These are phyloP conservation scores for Peromyscus eremicus DNA, from an alignment of 2,797 vertebrate species.

Conservation along the genomic window DNA sequence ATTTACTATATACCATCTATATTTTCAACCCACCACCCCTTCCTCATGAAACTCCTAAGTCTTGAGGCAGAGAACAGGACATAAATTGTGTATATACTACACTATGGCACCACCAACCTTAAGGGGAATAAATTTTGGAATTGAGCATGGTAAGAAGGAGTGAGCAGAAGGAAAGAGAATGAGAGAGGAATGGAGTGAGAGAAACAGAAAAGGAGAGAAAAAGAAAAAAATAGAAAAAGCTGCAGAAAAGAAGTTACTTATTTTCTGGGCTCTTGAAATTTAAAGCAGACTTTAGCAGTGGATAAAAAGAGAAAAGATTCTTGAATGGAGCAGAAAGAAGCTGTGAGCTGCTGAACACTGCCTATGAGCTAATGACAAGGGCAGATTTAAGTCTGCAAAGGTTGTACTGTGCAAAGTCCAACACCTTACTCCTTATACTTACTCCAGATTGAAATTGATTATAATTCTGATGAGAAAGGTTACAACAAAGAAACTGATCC, in stretches of 20 bases:
- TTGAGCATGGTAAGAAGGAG: background rate
- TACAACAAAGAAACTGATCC: conserved; percentile 35
- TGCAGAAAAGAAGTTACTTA: conserved; percentile 8
- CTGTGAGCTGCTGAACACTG: background rate
- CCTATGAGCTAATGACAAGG: background rate
- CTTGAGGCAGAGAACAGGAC: background rate
- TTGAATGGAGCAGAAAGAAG: background rate
- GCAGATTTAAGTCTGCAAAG: conserved; percentile 23
- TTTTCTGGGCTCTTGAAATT: conserved; percentile 18
- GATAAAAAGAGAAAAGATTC: background rate
- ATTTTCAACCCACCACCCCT: background rate
- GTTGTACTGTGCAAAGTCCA: background rate
- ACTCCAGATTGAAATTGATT: background rate
- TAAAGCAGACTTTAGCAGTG: background rate
- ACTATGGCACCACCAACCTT: background rate
- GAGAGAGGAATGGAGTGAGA: no score
- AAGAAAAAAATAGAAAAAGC: background rate
- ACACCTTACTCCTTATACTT: background rate
- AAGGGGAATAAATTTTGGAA: background rate
- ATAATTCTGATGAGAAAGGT: conserved; percentile 39
- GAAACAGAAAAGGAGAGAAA: background rate
- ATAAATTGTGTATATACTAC: background rate
- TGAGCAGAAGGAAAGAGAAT: no score
- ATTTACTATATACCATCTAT: background rate
- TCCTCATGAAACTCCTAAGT: background rate